These are phyloP conservation scores for Theretra japonica DNA, from an alignment of 2,888 invertebrate species.

Conservation along the genomic window DNA sequence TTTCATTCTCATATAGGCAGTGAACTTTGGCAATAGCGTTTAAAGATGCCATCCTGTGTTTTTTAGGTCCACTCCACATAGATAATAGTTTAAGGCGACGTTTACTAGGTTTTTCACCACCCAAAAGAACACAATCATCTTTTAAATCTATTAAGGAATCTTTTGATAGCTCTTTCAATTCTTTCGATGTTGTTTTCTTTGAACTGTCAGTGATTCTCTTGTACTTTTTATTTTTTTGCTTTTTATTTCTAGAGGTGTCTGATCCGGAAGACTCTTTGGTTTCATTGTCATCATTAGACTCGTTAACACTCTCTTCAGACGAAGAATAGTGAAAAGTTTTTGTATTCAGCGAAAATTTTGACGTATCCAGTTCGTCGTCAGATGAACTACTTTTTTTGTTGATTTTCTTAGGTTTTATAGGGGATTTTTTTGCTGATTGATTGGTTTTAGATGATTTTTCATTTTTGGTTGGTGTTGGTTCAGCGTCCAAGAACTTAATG, in stretches of 20 bases:
- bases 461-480: slow-evolving; percentile 51
- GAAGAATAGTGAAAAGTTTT: slow-evolving; percentile 69
- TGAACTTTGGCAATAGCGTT: slow-evolving; percentile 96
- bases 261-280: slow-evolving; percentile 76
- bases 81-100: slow-evolving; percentile 86
- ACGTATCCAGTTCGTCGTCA: slow-evolving; percentile 75
- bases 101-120: slow-evolving; percentile 76
- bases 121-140: slow-evolving; percentile 65
- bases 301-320: slow-evolving; percentile 76
- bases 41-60: slow-evolving; percentile 93
- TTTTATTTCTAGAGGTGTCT: slow-evolving; percentile 67
- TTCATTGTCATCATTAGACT: slow-evolving; percentile 78
- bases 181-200: slow-evolving; percentile 72
- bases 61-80: slow-evolving; percentile 91
- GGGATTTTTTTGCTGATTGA: slow-evolving; percentile 55
- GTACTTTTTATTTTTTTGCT: slow-evolving; percentile 73
- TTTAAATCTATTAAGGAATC: slow-evolving; percentile 76
- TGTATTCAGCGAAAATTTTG: slow-evolving; percentile 73
- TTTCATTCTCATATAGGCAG: slow-evolving; percentile 95
- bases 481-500: slow-evolving; percentile 73
- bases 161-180: slow-evolving; percentile 77
- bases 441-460: slow-evolving; percentile 53
- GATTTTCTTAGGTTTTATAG: slow-evolving; percentile 62
- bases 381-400: slow-evolving; percentile 63
- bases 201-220: slow-evolving; percentile 71